A percentile compares a stretch with the other conserved stretches of the same genome.
Evolutionary conservation across 2,113 vertebrate species (phyloP).

Genomic region (Ceyx cyanopectus): DNA sequence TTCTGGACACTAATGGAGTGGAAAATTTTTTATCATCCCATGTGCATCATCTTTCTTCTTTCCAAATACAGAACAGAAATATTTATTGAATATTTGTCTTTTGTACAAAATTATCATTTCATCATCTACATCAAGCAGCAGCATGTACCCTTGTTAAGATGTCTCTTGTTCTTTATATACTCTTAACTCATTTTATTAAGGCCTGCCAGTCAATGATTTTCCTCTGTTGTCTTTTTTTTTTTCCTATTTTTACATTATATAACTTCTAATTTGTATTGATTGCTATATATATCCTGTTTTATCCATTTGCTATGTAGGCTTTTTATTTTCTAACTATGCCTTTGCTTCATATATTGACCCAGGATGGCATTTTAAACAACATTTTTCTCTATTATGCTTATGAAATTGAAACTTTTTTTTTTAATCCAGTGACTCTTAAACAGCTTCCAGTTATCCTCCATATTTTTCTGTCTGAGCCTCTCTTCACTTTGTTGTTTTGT

Average conservation of each 20-base stretch:
- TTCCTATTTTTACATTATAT: constrained; percentile 13
- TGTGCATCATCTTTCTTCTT: constrained; percentile 15
- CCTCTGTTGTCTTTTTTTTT: not conserved
- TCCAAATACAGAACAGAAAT: constrained; percentile 23
- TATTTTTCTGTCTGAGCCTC: not conserved
- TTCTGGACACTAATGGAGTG: not conserved
- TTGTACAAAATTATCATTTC: constrained; percentile 7
- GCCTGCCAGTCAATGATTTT: constrained; percentile 7
- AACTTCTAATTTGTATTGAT: constrained; percentile 30
- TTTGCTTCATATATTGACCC: constrained; percentile 1
- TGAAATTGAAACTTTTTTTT: not conserved
- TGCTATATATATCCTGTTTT: not conserved
- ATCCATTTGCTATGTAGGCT: not conserved
- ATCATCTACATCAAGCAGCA: not conserved
- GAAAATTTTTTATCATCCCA: constrained; percentile 4
- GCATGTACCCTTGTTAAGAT: not conserved
- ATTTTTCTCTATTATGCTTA: not conserved
- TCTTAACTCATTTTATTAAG: not conserved
- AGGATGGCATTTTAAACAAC: not conserved
- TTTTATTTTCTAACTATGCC: constrained; percentile 32
- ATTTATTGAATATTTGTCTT: constrained; percentile 26
- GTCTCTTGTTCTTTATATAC: constrained; percentile 6
- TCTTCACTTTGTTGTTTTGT: not conserved
- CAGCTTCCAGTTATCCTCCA: not conserved
- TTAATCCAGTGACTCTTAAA: not conserved